Percentiles rank a stretch among this genome's conserved stretches.
Evolutionary conservation across 2,797 vertebrate genomes (phyloP).

Genomic region (Scomberomorus guttatus): DNA sequence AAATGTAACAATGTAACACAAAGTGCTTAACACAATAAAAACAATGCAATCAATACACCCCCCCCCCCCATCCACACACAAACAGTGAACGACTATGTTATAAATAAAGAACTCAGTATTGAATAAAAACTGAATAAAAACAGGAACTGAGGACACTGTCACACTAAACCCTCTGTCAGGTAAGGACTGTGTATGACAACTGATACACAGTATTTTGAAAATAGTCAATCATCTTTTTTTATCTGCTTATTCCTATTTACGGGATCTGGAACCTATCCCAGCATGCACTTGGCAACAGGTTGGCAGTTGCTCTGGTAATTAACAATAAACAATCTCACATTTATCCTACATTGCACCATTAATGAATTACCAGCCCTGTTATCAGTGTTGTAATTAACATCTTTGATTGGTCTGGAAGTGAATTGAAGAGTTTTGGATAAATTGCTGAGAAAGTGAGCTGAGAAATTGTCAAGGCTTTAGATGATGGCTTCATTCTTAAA

Average conservation of each 20-base stretch:
- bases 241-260: not conserved
- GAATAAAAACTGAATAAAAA: no score
- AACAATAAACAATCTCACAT: constrained; percentile 47
- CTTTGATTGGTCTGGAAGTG: constrained; percentile 37
- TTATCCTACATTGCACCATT: constrained; percentile 27
- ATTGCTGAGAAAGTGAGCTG: not conserved
- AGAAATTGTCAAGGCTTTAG: constrained; percentile 2
- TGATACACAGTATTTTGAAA: constrained; percentile 9
- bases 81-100: no score
- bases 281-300: not conserved
- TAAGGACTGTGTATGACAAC: not conserved
- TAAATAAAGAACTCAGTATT: no score
- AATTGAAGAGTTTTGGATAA: constrained; percentile 19
- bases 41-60: no score
- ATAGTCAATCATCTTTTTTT: not conserved
- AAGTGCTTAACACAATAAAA: no score
- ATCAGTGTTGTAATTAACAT: constrained; percentile 51
- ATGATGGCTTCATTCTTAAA: constrained; percentile 23
- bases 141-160: no score
- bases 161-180: not conserved
- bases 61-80: no score
- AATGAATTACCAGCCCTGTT: constrained; percentile 45
- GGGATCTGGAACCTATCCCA: not conserved
- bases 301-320: constrained; percentile 44
- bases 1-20: no score